Evolutionary conservation across 2,113 vertebrate genomes (phyloP).

Genomic region (Rhea pennata): DNA sequence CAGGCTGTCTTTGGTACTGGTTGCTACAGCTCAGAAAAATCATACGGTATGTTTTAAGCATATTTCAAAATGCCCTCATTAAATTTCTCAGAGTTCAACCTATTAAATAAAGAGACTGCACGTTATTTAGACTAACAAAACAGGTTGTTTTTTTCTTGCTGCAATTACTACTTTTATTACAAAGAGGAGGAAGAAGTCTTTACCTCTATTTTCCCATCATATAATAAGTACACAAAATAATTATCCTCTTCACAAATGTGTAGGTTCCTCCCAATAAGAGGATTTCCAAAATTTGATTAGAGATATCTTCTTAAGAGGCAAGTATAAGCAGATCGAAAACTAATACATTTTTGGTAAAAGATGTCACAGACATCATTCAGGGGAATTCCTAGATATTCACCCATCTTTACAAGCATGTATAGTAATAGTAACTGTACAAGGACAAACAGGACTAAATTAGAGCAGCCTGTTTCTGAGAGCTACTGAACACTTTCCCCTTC

Average conservation of each 20-base stretch:
- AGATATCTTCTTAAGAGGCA: background rate
- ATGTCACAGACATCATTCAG: background rate
- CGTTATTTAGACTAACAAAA: background rate
- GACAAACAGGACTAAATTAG: background rate
- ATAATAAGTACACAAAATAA: background rate
- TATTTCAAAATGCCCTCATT: background rate
- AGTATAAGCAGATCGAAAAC: background rate
- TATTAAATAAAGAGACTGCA: background rate
- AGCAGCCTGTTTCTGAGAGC: background rate
- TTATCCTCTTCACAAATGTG: background rate
- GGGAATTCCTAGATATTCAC: background rate
- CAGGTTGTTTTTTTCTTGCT: background rate
- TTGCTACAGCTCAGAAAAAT: background rate
- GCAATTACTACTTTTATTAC: background rate
- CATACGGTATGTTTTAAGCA: background rate
- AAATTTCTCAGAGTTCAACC: background rate
- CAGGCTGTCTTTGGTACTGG: background rate
- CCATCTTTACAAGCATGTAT: background rate
- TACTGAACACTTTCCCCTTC: background rate
- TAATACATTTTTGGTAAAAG: background rate
- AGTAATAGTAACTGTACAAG: background rate
- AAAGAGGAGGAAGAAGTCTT: background rate
- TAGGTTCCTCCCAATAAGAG: background rate
- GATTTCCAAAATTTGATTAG: background rate
- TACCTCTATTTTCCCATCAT: background rate